Conservation (phyloP, 2,797 vertebrate species). For the Enteromius treurensis region DNA sequence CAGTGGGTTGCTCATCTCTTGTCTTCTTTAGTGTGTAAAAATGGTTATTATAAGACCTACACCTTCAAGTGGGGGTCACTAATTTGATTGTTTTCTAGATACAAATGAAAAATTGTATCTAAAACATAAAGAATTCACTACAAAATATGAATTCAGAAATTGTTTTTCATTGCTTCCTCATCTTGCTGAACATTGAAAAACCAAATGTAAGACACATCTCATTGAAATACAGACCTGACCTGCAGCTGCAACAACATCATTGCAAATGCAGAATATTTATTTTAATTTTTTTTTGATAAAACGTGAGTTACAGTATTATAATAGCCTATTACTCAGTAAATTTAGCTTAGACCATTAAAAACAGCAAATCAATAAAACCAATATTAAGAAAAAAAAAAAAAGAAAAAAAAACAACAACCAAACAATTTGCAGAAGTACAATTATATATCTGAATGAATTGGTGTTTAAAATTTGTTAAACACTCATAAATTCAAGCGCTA, state of each 20-base stretch:
- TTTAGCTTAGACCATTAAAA: background rate
- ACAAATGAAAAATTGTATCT: background rate
- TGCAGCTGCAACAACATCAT: background rate
- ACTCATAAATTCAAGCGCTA: background rate
- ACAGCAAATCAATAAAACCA: too few species aligned
- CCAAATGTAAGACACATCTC: background rate
- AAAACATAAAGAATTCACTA: background rate
- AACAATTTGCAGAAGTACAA: background rate
- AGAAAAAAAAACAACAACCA: background rate
- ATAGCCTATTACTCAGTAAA: too few species aligned
- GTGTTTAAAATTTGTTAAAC: background rate
- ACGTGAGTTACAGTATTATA: background rate
- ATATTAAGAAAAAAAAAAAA: too few species aligned
- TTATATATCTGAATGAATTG: background rate
- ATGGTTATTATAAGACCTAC: background rate
- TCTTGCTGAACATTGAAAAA: background rate
- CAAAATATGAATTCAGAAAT: background rate
- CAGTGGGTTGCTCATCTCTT: background rate
- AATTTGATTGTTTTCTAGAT: constrained; percentile 20
- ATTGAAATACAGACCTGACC: background rate
- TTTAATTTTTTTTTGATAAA: too few species aligned
- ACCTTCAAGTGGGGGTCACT: background rate
- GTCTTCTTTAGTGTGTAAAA: constrained; percentile 6
- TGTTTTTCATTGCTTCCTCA: background rate
- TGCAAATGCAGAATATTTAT: background rate